Conservation (phyloP, 1,140 invertebrate genomes). For the Aphelenchoides fujianensis region DNA sequence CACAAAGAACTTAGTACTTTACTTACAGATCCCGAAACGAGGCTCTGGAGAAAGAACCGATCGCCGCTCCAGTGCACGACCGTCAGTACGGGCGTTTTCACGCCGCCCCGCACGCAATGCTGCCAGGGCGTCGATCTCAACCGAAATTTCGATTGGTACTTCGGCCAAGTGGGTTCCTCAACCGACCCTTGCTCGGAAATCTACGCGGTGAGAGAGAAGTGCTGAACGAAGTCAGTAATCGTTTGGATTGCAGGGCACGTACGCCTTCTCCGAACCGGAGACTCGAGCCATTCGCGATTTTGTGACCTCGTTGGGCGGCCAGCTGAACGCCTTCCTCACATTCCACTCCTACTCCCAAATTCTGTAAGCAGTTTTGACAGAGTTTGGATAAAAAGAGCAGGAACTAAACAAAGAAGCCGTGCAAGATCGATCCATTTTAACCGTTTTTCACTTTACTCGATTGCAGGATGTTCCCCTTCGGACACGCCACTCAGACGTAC, state of each 20-base stretch:
- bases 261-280: constrained; percentile 59
- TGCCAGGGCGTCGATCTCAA: constrained; percentile 57
- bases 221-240: not conserved
- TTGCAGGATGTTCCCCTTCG: constrained; percentile 59
- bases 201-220: constrained; percentile 43
- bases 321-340: constrained; percentile 56
- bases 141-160: constrained; percentile 57
- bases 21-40: constrained; percentile 52
- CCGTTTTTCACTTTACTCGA: not conserved
- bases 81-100: constrained; percentile 52
- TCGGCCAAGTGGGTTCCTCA: constrained; percentile 60
- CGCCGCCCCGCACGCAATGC: constrained; percentile 55
- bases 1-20: too few species aligned
- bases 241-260: constrained; percentile 41
- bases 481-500: constrained; percentile 59
- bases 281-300: constrained; percentile 59
- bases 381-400: too few species aligned
- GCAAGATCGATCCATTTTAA: not conserved
- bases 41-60: constrained; percentile 61
- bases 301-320: constrained; percentile 39
- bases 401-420: too few species aligned
- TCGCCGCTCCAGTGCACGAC: constrained; percentile 56
- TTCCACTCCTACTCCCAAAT: constrained; percentile 62
- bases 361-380: too few species aligned
- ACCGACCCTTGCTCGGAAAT: constrained; percentile 62